Evolutionary conservation across 2,797 vertebrate species (phyloP).

Genomic region (Coreius guichenoti): DNA sequence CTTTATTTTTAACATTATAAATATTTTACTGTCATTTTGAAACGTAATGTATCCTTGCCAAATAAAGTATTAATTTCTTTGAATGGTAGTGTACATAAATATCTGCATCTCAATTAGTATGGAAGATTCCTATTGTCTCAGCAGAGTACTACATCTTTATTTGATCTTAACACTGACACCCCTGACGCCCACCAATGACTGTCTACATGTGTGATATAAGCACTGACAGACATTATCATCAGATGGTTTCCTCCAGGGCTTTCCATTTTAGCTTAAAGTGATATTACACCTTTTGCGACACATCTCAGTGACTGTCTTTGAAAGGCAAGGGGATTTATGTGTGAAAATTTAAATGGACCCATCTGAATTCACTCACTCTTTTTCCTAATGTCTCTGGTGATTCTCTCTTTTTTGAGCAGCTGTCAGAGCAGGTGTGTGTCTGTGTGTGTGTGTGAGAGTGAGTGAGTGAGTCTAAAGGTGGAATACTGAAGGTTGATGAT

Average conservation of each 20-base stretch:
- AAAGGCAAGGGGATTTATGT: constrained; percentile 17
- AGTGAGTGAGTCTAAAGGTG: neutral
- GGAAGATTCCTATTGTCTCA: neutral
- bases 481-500: constrained; percentile 23
- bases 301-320: constrained; percentile 18
- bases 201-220: constrained; percentile 14
- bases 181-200: neutral
- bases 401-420: constrained; percentile 5
- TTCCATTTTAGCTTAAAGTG: constrained; percentile 30
- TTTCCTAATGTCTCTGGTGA: constrained; percentile 26
- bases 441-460: neutral
- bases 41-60: neutral
- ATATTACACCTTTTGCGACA: constrained; percentile 30
- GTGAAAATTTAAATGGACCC: constrained; percentile 41
- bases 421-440: constrained; percentile 22
- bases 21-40: neutral
- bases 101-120: neutral
- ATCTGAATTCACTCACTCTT: neutral
- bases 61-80: neutral
- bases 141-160: neutral
- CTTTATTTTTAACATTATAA: neutral
- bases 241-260: constrained; percentile 19
- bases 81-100: neutral
- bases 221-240: constrained; percentile 23
- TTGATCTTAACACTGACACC: neutral